A percentile compares a stretch with the other conserved stretches of the same genome.
Conservation (phyloP, 2,113 vertebrate species). For the Ailurus styani region DNA sequence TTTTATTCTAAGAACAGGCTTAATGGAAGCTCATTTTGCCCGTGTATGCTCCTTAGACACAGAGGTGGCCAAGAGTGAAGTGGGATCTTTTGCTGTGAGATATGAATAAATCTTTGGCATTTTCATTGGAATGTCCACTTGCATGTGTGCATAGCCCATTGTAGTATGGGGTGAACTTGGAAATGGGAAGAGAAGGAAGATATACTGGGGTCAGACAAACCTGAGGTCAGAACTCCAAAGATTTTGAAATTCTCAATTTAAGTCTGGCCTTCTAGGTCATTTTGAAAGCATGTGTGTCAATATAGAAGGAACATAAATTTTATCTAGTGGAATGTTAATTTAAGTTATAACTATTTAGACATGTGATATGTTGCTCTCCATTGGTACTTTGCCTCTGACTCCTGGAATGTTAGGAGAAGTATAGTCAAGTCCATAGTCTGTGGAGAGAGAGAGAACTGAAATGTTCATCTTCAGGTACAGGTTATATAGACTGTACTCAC, state of each 20-base stretch:
- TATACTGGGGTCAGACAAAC: background rate
- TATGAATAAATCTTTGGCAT: background rate
- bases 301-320: background rate
- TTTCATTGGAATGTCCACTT: background rate
- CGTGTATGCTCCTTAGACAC: rapidly evolving
- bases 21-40: background rate
- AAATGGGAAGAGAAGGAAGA: background rate
- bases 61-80: background rate
- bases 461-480: background rate
- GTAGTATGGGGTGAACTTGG: background rate
- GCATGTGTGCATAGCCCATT: background rate
- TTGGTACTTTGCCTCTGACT: background rate
- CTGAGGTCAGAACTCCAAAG: background rate
- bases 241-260: background rate
- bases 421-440: background rate
- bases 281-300: background rate
- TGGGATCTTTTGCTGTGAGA: background rate
- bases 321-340: background rate
- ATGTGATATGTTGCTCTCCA: background rate
- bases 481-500: no score
- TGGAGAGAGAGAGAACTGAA: background rate
- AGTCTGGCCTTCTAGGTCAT: background rate
- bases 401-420: background rate
- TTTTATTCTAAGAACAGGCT: background rate
- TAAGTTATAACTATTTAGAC: background rate